phyloP scores from a whole-genome alignment of 92 coral and sea anemone species.

The Epizoanthus fatuus region DNA sequence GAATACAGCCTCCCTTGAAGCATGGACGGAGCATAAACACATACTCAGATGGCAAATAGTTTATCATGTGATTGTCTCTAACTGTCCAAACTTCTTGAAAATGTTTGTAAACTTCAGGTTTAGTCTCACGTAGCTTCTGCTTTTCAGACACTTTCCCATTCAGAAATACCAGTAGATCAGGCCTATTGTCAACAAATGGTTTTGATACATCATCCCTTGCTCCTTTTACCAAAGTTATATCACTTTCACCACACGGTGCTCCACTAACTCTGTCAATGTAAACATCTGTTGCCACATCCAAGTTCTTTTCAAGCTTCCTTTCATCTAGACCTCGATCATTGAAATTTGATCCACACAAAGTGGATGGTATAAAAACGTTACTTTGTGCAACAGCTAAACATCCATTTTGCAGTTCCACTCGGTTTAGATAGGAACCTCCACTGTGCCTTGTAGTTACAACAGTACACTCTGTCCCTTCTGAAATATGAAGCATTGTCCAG shows the following conservation, averaged over 20 bases:
- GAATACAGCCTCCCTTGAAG: constrained; percentile 16
- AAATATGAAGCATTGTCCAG: constrained; percentile 20
- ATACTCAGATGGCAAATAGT: constrained; percentile 20
- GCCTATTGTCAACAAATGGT: constrained; percentile 15
- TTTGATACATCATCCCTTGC: constrained; percentile 26
- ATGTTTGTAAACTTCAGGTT: constrained; percentile 42
- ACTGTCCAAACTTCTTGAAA: constrained; percentile 36
- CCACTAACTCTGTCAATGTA: constrained; percentile 31
- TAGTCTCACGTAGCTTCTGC: constrained; percentile 24
- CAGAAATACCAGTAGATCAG: constrained; percentile 24
- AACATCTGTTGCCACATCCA: constrained; percentile 33
- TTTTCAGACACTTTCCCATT: constrained; percentile 45
- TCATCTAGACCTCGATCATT: constrained; percentile 43
- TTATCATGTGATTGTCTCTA: constrained; percentile 26
- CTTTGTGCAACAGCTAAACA: constrained; percentile 41
- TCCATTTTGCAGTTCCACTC: constrained; percentile 45
- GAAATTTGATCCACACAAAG: constrained; percentile 59
- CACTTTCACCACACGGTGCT: constrained; percentile 43
- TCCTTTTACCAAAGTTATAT: constrained; percentile 37
- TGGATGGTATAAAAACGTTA: constrained; percentile 43
- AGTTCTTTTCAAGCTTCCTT: constrained; percentile 31
- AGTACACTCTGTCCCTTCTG: constrained; percentile 22
- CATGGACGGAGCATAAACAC: constrained; percentile 24
- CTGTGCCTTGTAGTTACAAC: constrained; percentile 54
- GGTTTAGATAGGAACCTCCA: constrained; percentile 58